Percentiles rank a stretch among this genome's conserved stretches.
Conservation (phyloP, 1,140 invertebrate genomes). For the Tribolium madens region DNA sequence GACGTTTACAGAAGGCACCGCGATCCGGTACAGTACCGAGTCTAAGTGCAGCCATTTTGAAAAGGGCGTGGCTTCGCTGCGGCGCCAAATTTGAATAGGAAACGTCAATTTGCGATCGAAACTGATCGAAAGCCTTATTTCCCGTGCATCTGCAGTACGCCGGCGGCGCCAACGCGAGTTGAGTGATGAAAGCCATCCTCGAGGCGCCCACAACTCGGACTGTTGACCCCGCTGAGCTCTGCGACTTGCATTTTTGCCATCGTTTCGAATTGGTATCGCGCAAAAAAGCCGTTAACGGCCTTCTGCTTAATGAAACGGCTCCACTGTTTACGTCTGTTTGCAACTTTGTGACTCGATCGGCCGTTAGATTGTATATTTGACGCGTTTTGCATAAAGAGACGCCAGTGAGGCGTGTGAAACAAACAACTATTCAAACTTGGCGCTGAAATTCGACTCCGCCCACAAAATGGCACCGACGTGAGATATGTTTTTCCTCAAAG, state of each 20-base stretch:
- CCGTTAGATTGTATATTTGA: conserved; percentile 27
- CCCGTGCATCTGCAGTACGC: conserved; percentile 38
- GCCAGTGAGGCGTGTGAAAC: neutral
- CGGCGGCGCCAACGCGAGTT: conserved; percentile 41
- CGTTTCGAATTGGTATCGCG: conserved; percentile 30
- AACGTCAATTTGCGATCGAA: too few relatives aligned
- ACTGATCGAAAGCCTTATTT: neutral
- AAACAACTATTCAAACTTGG: neutral
- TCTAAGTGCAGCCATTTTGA: neutral
- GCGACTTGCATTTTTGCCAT: conserved; percentile 36
- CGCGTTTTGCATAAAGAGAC: neutral
- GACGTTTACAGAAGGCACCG: neutral
- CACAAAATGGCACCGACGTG: neutral
- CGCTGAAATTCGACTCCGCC: neutral
- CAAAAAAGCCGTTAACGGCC: conserved; percentile 36
- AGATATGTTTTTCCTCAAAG: neutral
- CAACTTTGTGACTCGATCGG: conserved; percentile 6
- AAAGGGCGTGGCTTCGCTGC: neutral
- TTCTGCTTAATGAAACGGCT: conserved; percentile 28
- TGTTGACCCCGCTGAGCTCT: conserved; percentile 19
- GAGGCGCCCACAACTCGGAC: conserved; percentile 46
- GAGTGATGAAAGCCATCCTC: conserved; percentile 48
- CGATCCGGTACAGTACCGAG: neutral
- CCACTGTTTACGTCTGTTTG: conserved; percentile 29
- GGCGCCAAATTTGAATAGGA: neutral